Evolutionary conservation across 2,113 vertebrate species (phyloP), one percentile per base, ranked within the genome.

Genomic region (Calyptommatus sinebrachiatus): DNA sequence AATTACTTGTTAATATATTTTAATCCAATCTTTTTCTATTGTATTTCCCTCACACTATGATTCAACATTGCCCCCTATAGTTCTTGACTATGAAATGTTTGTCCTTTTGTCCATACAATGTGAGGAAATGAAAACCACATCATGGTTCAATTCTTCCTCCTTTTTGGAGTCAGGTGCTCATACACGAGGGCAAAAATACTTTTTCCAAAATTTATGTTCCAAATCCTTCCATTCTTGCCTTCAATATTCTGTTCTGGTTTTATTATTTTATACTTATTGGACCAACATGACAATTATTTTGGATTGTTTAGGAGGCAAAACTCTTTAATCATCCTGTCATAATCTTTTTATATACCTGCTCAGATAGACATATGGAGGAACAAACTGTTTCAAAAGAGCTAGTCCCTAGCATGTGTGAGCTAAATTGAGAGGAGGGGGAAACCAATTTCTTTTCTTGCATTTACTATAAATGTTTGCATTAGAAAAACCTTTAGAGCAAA

Each of bases 51-150:
- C 46, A 60, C 45, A 73, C 31, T 1, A 0, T 7, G 5, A 78
- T 81, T 71, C 81, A 89, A 90, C 28, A 83, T 79, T 90, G 88
- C 89, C 86, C 90, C 84, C 92, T 87, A 35, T 68, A 88, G 91
- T 74, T 50, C 16, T 24, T 53, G 21, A 14, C 1, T 0, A 45
- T 4, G 79, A 88, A 63, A 29, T 41, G 45, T 0, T 0, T 3
- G 7, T 14, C 4, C 28, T 28, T 12, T 0, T 26, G 9, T 50
- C 2, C 0, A 6, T 1, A 8, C 1, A 22, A 21, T 81, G 67
- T 24, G 11, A 50, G 12, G 48, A 8, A 50, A 50, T 24, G 83
- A 78, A 82, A 16, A 45, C 28, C n/a, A 35, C 28, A 50, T 5
- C 31, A 24, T 57, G 16, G 53, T 57, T 57, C 18, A 18, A 57